Base-by-base conservation (phyloP, 2,888 invertebrate species). In the Phania funesta region DNA sequence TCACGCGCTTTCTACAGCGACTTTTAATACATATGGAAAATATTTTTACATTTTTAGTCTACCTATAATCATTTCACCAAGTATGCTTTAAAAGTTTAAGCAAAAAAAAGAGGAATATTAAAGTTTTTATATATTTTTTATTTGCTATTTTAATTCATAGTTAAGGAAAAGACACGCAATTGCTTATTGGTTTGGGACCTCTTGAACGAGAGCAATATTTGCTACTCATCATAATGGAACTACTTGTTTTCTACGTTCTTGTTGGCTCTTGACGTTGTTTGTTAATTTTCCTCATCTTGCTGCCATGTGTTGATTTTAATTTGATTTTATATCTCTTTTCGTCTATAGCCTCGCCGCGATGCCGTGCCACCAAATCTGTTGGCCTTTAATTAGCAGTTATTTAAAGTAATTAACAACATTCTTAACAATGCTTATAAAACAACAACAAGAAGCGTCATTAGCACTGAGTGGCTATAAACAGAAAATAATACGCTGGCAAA, bases 351-450 rank as follows among this genome's bases (percentile, higher is more conserved):
- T 46, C 9, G 11, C n/a, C 22, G 41, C 20, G 2, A 11, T 29
- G 52, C 13, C 62, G 18, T 46, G 24, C 3, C 8, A n/a, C 13
- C 3, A 68, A 68, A 32, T 62, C 54, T 76, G 67, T 60, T 58
- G 65, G 76, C 41, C 67, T 73, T 71, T 76, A 81, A 81, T 81
- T 73, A 77, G 50, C 71, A 71, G 71, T 77, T 77, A 62, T 77
- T 77, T 73, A 54, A 77, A 62, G 77, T 73, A 81, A 77, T 77
- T 71, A 71, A 73, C 71, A 71, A 41, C 54, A 26, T 38, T 65
- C 35, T 76, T 60, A 80, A 68, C 56, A 71, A 75, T 71, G 70
- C 65, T 80, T 54, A 46, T 29, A 60, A 38, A 62, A 62, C 13
- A 48, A n/a, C n/a, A 38, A 38, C n/a, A 35, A 18, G 29, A 38